phyloP scores from a whole-genome alignment of 2,113 vertebrate species.

The Emydura subglobosa region DNA sequence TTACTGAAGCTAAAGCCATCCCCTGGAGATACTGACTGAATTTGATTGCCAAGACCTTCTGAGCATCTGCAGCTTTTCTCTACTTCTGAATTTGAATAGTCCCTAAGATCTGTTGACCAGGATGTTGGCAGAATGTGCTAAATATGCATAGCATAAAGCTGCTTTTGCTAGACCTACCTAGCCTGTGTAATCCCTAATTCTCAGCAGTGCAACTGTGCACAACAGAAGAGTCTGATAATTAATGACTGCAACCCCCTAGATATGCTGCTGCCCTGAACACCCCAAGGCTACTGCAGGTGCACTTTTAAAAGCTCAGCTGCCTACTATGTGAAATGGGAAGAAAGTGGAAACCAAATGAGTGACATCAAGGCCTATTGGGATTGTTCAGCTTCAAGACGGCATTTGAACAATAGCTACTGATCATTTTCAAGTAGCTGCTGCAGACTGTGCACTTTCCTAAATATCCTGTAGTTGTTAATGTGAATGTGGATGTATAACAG shows the following conservation, averaged over 20 bases:
- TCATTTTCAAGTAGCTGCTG: conserved; percentile 34
- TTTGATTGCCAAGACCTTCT: conserved; percentile 37
- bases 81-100: conserved; percentile 20
- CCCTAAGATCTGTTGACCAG: conserved; percentile 36
- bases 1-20: conserved; percentile 41
- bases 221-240: conserved; percentile 59
- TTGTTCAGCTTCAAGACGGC: conserved; percentile 10
- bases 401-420: conserved; percentile 38
- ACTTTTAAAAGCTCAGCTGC: conserved; percentile 15
- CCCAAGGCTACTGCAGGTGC: neutral
- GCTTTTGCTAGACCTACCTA: conserved; percentile 57
- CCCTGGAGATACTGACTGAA: neutral
- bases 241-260: conserved; percentile 39
- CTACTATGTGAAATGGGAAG: neutral
- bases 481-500: neutral
- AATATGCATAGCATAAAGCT: conserved; percentile 45
- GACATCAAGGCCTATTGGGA: neutral
- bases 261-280: neutral
- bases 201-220: conserved; percentile 35
- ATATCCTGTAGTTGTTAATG: neutral
- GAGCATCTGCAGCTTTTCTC: conserved; percentile 35
- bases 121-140: conserved; percentile 50
- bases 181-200: conserved; percentile 51
- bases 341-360: neutral
- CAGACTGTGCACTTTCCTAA: neutral